Base-by-base conservation (phyloP, 2,113 vertebrate genomes). In the Labeo catla region DNA sequence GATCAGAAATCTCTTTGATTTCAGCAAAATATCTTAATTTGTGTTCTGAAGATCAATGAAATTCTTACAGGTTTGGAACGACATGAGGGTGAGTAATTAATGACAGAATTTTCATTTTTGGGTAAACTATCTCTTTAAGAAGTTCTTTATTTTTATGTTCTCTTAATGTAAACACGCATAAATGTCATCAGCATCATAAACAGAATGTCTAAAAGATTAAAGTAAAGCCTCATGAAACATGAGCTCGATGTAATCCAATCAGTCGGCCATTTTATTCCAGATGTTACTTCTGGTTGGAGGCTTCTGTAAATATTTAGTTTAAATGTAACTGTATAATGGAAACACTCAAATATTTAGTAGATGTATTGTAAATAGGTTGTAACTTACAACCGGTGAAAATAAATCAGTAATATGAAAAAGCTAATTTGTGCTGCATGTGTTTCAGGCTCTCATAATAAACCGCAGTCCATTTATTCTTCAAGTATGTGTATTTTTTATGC, bases 201-300 rank as follows among this genome's bases (percentile, higher is more conserved):
- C 13, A 68, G 6, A 8, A 8, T 68, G 28, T 39, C 6, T 39
- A 39, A 70, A 39, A 8, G 34, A 39, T 7, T 7, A 70, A 70
- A 70, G 66, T 4, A 70, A 59, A 39, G 66, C 39, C 66, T 19
- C 15, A 70, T 34, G 1, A 70, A 43, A 43, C 8, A 70, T 19
- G 21, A 61, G 2, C 19, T 21, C 19, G 8, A 63, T 63, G 59
- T n/a, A 70, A 70, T 43, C 66, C 36, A 70, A 19, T 70, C 66
- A 8, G 66, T 70, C 66, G 39, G 66, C 66, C 66, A 70, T 19
- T 70, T 70, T 70, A 70, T 70, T 70, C 36, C 36, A 70, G 8
- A 19, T 39, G 12, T 66, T 39, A 19, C 15, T 43, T 39, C 66
- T 70, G 36, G 36, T 43, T 43, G 68, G 16, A 70, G 36, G 36